Conservation (phyloP, 2,113 vertebrate species). For the Lagenorhynchus albirostris region DNA sequence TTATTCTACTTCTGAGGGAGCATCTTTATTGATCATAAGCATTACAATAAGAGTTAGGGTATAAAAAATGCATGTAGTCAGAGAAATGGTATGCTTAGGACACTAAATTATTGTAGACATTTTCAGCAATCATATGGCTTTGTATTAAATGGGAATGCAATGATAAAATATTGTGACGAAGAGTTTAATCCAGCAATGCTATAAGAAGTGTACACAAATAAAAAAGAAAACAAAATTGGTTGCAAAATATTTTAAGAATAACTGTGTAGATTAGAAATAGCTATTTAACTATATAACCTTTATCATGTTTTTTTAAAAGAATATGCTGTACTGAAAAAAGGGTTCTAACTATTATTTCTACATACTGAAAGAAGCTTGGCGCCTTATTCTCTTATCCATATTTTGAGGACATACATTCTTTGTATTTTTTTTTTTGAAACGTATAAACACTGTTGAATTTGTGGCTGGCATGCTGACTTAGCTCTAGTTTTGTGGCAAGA, state of each 20-base stretch:
- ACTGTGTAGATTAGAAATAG: background rate
- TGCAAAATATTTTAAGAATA: conserved; percentile 28
- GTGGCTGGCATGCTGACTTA: conserved; percentile 73
- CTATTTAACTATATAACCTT: background rate
- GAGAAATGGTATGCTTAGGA: conserved; percentile 54
- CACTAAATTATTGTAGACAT: conserved; percentile 63
- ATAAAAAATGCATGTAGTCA: conserved; percentile 74
- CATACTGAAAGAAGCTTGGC: conserved; percentile 31
- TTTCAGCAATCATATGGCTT: conserved; percentile 58
- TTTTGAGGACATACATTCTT: conserved; percentile 44
- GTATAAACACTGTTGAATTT: conserved; percentile 71
- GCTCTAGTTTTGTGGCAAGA: conserved; percentile 68
- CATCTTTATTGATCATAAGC: conserved; percentile 74
- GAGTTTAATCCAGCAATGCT: background rate
- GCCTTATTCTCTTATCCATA: conserved; percentile 59
- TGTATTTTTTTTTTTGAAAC: conserved; percentile 66
- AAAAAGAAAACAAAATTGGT: background rate
- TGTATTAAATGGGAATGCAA: conserved; percentile 55
- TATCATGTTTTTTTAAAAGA: conserved; percentile 3
- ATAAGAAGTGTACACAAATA: conserved; percentile 9
- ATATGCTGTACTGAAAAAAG: background rate
- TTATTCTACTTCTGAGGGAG: conserved; percentile 63
- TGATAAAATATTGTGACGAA: conserved; percentile 52
- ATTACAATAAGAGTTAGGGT: conserved; percentile 67
- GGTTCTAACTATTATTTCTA: conserved; percentile 26